Base-by-base conservation (phyloP, 2,113 vertebrate species). In the Piaya cayana region DNA sequence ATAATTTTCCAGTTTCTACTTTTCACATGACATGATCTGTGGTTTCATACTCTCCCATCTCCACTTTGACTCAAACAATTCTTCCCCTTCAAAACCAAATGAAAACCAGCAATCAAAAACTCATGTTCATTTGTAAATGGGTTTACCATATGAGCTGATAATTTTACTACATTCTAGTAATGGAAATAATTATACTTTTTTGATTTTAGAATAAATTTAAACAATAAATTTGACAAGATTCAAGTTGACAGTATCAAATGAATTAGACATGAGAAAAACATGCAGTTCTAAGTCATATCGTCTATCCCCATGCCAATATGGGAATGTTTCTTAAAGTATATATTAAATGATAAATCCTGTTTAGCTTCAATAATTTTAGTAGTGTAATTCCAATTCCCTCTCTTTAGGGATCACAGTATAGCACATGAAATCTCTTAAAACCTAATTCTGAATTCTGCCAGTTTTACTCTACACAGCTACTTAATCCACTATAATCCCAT, bases 391-490 rank as follows among this genome's bases (percentile, higher is more conserved):
- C 55, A 76, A 60, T 8, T 60, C 26, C 12, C 47, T 32, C 30
- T 70, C 43, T 60, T 89, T 52, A 53, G 49, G 30, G 30, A 89
- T 83, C 22, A 63, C 21, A 59, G 27, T 23, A 37, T 19, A 93
- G 36, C 25, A 63, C 11, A 80, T 21, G 79, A 86, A 88, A 56
- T 83, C 60, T 78, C 47, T 50, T 70, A 68, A 71, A 60, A 94
- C 76, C 86, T 64, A 84, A 43, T 95, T 96, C 92, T 97, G 80
- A 84, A 43, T 95, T 96, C 92, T 97, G 80, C 60, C 86, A 94
- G 11, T 88, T 0, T 84, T 88, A 50, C 27, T 9, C 15, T 75
- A 27, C 91, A 43, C 21, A 86, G 36, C 39, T 13, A 27, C 30
- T 86, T 92, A 90, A 93, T 81, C 71, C 68, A 70, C 10, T 11